Evolutionary conservation across 2,797 vertebrate species (phyloP), one percentile per base, ranked within the genome.

Genomic region (Chromobotia macracanthus): DNA sequence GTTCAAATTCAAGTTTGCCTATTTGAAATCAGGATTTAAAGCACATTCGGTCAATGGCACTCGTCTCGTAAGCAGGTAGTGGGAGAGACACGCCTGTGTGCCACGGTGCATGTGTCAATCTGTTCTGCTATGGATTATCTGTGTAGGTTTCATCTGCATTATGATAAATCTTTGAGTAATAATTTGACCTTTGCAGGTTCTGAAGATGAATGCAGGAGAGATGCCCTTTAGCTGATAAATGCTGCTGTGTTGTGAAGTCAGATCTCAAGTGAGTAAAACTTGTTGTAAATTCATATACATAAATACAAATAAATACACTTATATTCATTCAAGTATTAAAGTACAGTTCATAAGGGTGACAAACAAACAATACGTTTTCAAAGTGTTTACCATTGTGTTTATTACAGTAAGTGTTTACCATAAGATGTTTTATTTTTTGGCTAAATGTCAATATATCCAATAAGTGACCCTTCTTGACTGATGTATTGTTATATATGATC

Each of bases 111-210:
- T 65, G 46, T 64, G 61, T 56, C 31, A 65, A 79, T 65, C 68
- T 65, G 60, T 72, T 64, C 53, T 41, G 41, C 53, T 38, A n/a
- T 76, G 67, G 68, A 79, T 79, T 72, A 72, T 79, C 48, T 56
- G 48, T 79, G 68, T 78, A 64, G 58, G 16, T 79, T 71, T 70
- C 48, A 64, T 79, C 76, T 72, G 58, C 60, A 55, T 55, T 72
- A 65, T 79, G 11, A 53, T 72, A 55, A 56, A 44, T 41, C 35
- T 66, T 76, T 67, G 50, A 72, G 48, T 28, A 65, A 79, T 28
- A 48, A 50, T 79, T 79, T 79, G 68, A 71, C 77, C 58, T 72
- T 64, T 72, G 15, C 46, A 79, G 58, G 19, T 71, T 31, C 48
- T 53, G 19, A 55, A 79, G 48, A 72, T 35, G 8, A 64, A 78